A percentile compares a stretch with the other conserved stretches of the same genome.
These are phyloP conservation scores for Patiria miniata DNA, from an alignment of 35 echinoderm and acorn worm genomes.

Conservation along the genomic window DNA sequence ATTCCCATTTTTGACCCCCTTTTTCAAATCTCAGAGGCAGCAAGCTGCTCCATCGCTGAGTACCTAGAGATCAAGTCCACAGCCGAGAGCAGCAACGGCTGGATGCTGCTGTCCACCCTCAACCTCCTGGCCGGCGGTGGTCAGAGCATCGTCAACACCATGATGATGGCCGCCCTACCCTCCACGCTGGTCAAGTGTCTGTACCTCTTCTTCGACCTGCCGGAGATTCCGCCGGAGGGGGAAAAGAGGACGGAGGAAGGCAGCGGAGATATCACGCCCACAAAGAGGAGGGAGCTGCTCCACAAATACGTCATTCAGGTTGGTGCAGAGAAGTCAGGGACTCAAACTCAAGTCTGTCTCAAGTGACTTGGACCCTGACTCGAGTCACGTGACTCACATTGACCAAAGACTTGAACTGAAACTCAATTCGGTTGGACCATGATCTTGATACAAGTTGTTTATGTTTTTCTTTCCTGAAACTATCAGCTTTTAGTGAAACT, in stretches of 20 bases:
- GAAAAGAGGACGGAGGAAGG: constrained; percentile 23
- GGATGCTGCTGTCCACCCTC: constrained; percentile 92
- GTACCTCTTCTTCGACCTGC: constrained; percentile 96
- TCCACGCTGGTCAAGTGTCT: constrained; percentile 99
- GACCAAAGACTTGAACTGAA: too few species aligned
- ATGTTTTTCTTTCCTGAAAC: too few species aligned
- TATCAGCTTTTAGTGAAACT: constrained; percentile 76
- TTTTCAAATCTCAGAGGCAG: constrained; percentile 69
- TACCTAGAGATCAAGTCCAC: constrained; percentile 91
- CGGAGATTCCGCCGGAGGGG: constrained; percentile 52
- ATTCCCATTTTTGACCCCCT: neutral
- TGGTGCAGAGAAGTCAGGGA: too few species aligned
- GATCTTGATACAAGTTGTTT: too few species aligned
- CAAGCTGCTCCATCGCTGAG: constrained; percentile 91
- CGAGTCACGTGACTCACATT: too few species aligned
- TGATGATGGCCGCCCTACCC: constrained; percentile 90
- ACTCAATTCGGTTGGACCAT: too few species aligned
- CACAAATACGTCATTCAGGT: constrained; percentile 89
- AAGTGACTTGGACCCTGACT: too few species aligned
- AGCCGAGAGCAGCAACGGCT: constrained; percentile 91
- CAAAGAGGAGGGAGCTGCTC: constrained; percentile 67
- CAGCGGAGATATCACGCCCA: constrained; percentile 38
- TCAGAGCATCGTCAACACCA: constrained; percentile 88
- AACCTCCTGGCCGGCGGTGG: constrained; percentile 87
- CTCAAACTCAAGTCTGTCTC: too few species aligned